phyloP scores from a whole-genome alignment of 2,888 invertebrate species.

The Epistrophe eligans region DNA sequence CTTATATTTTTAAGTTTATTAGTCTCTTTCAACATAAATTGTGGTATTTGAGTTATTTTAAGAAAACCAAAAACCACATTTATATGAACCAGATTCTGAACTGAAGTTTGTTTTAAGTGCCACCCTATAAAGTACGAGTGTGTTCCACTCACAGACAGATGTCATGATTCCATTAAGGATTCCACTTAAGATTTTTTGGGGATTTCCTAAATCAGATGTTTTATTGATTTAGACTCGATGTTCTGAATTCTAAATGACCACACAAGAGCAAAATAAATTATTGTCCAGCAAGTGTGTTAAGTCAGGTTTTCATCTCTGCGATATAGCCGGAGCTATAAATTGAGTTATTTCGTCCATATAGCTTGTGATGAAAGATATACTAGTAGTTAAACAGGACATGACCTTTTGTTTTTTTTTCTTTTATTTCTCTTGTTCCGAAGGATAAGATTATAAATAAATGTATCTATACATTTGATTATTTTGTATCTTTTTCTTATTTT shows the following conservation, averaged over 20 bases:
- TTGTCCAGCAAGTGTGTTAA: neutral
- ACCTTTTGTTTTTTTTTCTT: neutral
- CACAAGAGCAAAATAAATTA: neutral
- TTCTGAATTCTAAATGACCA: conserved; percentile 6
- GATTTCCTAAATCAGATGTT: conserved; percentile 26
- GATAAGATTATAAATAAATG: no score
- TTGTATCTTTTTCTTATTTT: neutral
- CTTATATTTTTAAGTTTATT: conserved; percentile 11
- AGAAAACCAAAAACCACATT: neutral
- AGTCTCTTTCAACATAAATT: conserved; percentile 19
- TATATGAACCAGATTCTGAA: neutral
- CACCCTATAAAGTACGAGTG: neutral
- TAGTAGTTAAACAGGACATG: neutral
- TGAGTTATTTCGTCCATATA: neutral
- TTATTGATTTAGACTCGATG: conserved; percentile 22
- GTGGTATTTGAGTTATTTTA: neutral
- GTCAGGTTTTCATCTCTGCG: neutral
- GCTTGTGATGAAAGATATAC: conserved; percentile 4
- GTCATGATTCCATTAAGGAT: conserved; percentile 15
- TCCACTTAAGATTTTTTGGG: conserved; percentile 14
- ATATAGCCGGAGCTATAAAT: neutral
- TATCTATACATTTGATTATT: neutral
- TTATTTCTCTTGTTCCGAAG: neutral
- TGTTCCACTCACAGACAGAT: conserved; percentile 1
- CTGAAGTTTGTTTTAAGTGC: conserved; percentile 5